phyloP scores from a whole-genome alignment of 2,113 vertebrate species.

The Diadophis punctatus region DNA sequence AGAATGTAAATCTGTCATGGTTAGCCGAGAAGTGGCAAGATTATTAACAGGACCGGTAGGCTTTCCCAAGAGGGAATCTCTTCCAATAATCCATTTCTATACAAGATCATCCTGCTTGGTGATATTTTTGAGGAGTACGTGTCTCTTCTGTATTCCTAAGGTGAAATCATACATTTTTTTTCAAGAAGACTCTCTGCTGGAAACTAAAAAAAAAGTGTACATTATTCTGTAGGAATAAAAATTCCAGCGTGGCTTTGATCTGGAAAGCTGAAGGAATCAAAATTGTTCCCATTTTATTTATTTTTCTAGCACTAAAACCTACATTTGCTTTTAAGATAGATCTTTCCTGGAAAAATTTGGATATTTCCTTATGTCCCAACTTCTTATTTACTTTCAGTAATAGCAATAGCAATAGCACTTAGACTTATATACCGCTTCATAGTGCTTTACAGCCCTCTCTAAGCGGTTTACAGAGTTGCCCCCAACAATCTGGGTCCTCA shows the following conservation, averaged over 20 bases:
- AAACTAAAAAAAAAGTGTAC: background rate
- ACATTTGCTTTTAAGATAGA: background rate
- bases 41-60: conserved; percentile 13
- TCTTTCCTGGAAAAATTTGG: background rate
- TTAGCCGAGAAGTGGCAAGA: conserved; percentile 47
- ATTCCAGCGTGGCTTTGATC: background rate
- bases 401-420: no score
- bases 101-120: conserved; percentile 32
- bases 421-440: no score
- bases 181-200: conserved; percentile 15
- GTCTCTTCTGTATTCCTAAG: conserved; percentile 25
- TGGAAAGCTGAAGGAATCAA: background rate
- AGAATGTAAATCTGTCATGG: conserved; percentile 35
- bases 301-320: background rate
- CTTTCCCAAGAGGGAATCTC: conserved; percentile 41
- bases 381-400: background rate
- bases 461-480: no score
- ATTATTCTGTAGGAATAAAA: background rate
- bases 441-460: no score
- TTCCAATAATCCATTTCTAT: conserved; percentile 39
- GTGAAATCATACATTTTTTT: conserved; percentile 21
- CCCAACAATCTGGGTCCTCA: no score
- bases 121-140: conserved; percentile 29
- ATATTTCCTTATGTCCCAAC: background rate
- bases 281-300: background rate